These are phyloP conservation scores for Cassiopea andromeda DNA, from an alignment of 30 jellyfish, hydroid and myxozoan species.

Conservation along the genomic window DNA sequence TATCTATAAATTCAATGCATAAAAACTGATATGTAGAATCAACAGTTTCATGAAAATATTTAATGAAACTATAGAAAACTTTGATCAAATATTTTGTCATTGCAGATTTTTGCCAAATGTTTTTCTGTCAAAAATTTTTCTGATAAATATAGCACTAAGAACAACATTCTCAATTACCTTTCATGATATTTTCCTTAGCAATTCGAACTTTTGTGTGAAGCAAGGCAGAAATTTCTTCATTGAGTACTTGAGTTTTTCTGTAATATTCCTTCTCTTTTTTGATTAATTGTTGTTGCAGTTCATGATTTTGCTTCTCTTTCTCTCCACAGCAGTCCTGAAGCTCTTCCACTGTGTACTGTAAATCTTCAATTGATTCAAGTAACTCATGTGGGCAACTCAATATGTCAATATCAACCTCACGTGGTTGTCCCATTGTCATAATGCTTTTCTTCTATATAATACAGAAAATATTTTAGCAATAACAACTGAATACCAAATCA, in stretches of 20 bases:
- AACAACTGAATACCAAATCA: too few species aligned
- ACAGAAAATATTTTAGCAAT: too few species aligned
- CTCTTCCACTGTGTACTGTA: slow-evolving; percentile 72
- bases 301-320: slow-evolving; percentile 39
- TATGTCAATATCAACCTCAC: slow-evolving; percentile 56
- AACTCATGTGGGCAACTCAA: slow-evolving; percentile 63
- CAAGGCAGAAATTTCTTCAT: slow-evolving; percentile 44
- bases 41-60: too few species aligned
- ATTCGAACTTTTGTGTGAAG: slow-evolving; percentile 49
- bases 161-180: slow-evolving; percentile 24
- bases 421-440: slow-evolving; percentile 51
- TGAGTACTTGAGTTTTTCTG: background rate
- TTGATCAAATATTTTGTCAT: too few species aligned
- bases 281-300: slow-evolving; percentile 38
- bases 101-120: too few species aligned
- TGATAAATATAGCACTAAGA: too few species aligned
- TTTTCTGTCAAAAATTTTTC: too few species aligned
- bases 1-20: too few species aligned
- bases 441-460: too few species aligned
- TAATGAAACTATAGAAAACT: too few species aligned
- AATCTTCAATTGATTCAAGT: slow-evolving; percentile 61
- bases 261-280: slow-evolving; percentile 44
- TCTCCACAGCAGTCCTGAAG: slow-evolving; percentile 72
- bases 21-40: too few species aligned
- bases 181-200: slow-evolving; percentile 49